phyloP scores from a whole-genome alignment of 2,113 vertebrate genomes.

The Eudyptes chrysolophus region DNA sequence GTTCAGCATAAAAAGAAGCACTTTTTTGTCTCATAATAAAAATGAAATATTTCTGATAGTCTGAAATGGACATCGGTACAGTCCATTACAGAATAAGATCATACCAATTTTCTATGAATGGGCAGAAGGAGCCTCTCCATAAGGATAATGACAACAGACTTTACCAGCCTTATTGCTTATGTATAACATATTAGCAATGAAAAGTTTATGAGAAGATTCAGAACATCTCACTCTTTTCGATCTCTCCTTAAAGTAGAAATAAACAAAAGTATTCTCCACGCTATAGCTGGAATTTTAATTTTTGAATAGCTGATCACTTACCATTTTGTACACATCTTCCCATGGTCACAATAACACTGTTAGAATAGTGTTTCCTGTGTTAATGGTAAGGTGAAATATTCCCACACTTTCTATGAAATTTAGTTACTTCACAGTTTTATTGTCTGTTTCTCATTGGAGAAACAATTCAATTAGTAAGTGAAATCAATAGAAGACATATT shows the following conservation, averaged over 20 bases:
- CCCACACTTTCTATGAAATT: not conserved
- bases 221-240: not conserved
- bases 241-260: not conserved
- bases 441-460: not conserved
- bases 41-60: not conserved
- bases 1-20: not conserved
- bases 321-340: not conserved
- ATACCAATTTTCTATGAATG: not conserved
- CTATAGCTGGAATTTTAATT: not conserved
- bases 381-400: not conserved
- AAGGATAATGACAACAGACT: not conserved
- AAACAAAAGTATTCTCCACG: not conserved
- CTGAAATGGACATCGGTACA: fast-evolving
- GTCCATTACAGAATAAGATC: not conserved
- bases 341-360: fast-evolving
- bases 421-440: not conserved
- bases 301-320: not conserved
- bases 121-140: fast-evolving
- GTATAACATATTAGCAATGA: not conserved
- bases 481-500: not conserved
- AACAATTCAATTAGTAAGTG: not conserved
- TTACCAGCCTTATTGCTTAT: not conserved
- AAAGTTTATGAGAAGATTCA: not conserved
- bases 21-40: not conserved
- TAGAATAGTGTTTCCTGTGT: not conserved